Conservation (phyloP, 2,113 vertebrate genomes). For the Laticauda colubrina region DNA sequence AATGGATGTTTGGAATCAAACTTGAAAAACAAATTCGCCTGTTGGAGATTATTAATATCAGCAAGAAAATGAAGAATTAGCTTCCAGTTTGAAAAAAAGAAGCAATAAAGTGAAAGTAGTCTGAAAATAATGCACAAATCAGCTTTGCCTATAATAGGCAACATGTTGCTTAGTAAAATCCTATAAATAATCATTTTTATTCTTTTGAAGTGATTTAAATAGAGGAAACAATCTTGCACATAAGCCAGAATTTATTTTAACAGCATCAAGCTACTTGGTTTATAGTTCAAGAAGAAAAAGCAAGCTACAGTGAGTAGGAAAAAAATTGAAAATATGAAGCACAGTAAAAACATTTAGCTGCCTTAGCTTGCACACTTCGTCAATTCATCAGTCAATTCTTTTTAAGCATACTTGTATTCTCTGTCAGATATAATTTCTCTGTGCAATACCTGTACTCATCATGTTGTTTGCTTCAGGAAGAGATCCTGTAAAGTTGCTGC, state of each 20-base stretch:
- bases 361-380: background rate
- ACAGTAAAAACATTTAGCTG: background rate
- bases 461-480: slow-evolving; percentile 56
- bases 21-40: background rate
- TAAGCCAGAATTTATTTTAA: background rate
- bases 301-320: background rate
- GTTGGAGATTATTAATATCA: background rate
- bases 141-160: background rate
- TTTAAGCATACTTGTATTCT: too few species aligned
- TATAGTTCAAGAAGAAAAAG: background rate
- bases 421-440: slow-evolving; percentile 11
- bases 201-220: background rate
- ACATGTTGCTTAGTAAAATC: background rate
- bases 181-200: background rate
- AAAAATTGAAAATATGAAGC: background rate
- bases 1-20: background rate
- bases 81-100: background rate
- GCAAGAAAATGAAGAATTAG: background rate
- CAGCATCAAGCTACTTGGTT: background rate
- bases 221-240: background rate
- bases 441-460: slow-evolving; percentile 61
- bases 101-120: background rate
- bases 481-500: slow-evolving; percentile 52
- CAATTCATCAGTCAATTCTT: background rate
- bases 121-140: background rate